Conservation (phyloP, 1,140 invertebrate genomes). For the Caenorhabditis briggsae region DNA sequence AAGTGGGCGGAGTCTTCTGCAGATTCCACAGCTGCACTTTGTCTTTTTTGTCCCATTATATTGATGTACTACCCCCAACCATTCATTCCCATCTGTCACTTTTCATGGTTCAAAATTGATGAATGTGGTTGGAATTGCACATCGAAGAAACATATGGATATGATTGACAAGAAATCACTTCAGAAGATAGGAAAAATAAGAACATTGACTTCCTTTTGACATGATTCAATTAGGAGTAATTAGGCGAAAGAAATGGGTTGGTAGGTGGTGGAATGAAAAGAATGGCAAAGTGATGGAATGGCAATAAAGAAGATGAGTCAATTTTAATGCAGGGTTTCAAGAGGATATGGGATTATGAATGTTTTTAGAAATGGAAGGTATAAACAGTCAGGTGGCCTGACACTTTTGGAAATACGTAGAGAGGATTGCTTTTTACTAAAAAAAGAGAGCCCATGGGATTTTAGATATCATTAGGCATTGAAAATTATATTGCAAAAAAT, state of each 20-base stretch:
- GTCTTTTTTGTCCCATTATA: neutral
- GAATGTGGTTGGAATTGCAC: neutral
- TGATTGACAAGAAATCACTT: neutral
- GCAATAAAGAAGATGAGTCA: neutral
- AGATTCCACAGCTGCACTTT: constrained; percentile 2
- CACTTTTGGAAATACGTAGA: too few species aligned
- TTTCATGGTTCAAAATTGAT: constrained; percentile 8
- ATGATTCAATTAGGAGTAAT: constrained; percentile 36
- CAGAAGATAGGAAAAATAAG: neutral
- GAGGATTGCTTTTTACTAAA: too few species aligned
- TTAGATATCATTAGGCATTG: too few species aligned
- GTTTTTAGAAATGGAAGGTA: too few species aligned
- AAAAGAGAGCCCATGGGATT: too few species aligned
- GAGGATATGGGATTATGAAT: neutral
- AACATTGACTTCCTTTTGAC: constrained; percentile 1
- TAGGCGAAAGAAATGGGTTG: neutral
- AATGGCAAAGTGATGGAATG: constrained; percentile 6
- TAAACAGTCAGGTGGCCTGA: too few species aligned
- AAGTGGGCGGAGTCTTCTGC: neutral
- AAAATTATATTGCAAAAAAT: too few species aligned
- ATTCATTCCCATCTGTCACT: constrained; percentile 21
- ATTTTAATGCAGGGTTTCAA: neutral
- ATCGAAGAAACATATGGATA: constrained; percentile 24
- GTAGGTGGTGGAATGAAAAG: neutral
- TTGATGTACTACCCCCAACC: constrained; percentile 23